A percentile compares a stretch with the other conserved stretches of the same genome.
Evolutionary conservation across 2,888 invertebrate genomes (phyloP).

Genomic region (Ypsolopha sequella): DNA sequence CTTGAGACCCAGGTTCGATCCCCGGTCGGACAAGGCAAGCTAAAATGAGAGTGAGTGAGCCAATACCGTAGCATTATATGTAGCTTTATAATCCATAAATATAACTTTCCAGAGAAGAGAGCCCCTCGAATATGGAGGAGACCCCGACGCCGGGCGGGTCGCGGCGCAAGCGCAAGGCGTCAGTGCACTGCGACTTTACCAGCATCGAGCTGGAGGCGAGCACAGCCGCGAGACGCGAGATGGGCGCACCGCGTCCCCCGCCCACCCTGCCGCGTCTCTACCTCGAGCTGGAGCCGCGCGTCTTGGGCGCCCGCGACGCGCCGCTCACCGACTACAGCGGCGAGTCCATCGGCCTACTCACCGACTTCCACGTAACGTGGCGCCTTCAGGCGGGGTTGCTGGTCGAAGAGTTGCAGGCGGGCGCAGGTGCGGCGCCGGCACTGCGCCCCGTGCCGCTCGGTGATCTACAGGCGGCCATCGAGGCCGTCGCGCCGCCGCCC

Average conservation of each 20-base stretch:
- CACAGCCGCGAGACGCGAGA: constrained; percentile 19
- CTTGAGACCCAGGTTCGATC: too few relatives aligned
- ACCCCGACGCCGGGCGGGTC: background rate
- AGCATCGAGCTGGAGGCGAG: constrained; percentile 19
- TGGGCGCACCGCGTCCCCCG: constrained; percentile 29
- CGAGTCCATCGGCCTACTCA: constrained; percentile 42
- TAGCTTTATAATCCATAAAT: background rate
- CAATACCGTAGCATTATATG: too few relatives aligned
- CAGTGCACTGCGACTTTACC: constrained; percentile 14
- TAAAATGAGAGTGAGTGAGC: too few relatives aligned
- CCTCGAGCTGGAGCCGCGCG: constrained; percentile 54
- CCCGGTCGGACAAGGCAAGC: too few relatives aligned
- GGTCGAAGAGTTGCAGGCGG: constrained; percentile 36
- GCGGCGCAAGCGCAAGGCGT: background rate
- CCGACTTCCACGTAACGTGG: constrained; percentile 47
- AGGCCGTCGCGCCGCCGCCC: constrained; percentile 26
- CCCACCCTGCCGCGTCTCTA: constrained; percentile 51
- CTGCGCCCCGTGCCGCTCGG: constrained; percentile 32
- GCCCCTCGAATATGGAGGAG: constrained; percentile 4
- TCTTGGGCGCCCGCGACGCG: constrained; percentile 24
- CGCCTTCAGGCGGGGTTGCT: constrained; percentile 32
- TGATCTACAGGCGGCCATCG: constrained; percentile 46
- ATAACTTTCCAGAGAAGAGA: background rate
- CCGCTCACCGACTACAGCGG: constrained; percentile 40
- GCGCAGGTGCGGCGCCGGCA: constrained; percentile 3